Percentiles rank a stretch among this genome's conserved stretches.
These are phyloP conservation scores for Brachionus rotundiformis DNA, from an alignment of 1,140 invertebrate species.

Conservation along the genomic window DNA sequence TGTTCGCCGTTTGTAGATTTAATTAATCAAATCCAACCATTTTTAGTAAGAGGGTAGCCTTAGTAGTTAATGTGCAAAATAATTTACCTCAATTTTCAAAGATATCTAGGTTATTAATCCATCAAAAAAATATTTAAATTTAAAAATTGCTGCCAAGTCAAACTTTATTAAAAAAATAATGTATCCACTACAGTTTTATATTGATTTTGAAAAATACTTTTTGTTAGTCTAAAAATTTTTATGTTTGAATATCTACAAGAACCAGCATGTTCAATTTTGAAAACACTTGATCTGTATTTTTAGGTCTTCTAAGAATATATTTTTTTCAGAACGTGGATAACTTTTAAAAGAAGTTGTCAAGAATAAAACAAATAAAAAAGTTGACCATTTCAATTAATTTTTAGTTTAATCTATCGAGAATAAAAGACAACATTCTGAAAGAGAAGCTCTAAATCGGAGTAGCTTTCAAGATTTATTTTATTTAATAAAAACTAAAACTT, in stretches of 20 bases:
- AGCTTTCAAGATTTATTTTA: neutral
- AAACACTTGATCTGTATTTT: slow-evolving; percentile 6
- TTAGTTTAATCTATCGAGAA: neutral
- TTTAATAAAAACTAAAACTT: neutral
- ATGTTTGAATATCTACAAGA: neutral
- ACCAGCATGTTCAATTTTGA: neutral
- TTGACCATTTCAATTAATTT: slow-evolving; percentile 16
- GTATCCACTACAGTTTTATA: neutral
- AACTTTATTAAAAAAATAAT: slow-evolving; percentile 8
- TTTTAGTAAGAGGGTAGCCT: neutral
- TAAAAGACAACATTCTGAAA: neutral
- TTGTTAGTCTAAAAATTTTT: neutral
- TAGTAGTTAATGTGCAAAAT: slow-evolving; percentile 4
- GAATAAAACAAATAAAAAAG: slow-evolving; percentile 21
- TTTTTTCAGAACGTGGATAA: neutral
- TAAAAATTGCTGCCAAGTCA: neutral
- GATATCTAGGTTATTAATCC: slow-evolving; percentile 1
- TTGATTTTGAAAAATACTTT: neutral
- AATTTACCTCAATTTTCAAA: slow-evolving; percentile 10
- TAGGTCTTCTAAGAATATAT: neutral
- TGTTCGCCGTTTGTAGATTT: neutral
- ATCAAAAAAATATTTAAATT: slow-evolving; percentile 13
- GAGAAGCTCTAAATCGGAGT: neutral
- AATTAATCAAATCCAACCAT: neutral
- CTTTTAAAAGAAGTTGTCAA: neutral